Evolutionary conservation across 2,113 vertebrate genomes (phyloP), one percentile per base, ranked within the genome.

Genomic region (Perca schrenkii): DNA sequence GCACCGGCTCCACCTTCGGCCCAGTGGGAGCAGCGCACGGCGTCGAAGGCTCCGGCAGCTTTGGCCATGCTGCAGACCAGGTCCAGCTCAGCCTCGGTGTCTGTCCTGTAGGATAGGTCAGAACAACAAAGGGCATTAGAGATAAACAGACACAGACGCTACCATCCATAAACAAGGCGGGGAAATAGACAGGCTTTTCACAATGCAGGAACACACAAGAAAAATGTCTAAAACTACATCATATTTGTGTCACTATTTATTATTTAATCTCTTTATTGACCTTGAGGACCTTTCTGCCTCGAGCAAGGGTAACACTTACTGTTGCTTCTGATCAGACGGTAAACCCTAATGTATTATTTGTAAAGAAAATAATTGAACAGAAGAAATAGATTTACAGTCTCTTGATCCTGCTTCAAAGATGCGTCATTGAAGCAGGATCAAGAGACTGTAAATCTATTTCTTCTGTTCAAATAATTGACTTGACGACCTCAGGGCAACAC

Each of bases 1-100:
- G 98, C 97, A 3, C 99, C 99, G 49, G 92, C 95, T 3, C 99
- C 99, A 0, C 98, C 99, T 58, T 99, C 96, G 12, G 98, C 97
- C 99, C 99, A 99, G 94, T 99, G 98, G 73, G 94, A 96, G 88
- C 97, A 98, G 22, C 90, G 95, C 82, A 99, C 97, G 0, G 98
- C 97, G n/a, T 99, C 98, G 0, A 98, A 99, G 0, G 99, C 99
- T 60, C 98, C 98, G 0, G 97, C 96, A 43, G 95, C 95, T 93
- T 95, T 98, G 54, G 99, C 96, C 62, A 97, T 66, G n/a, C 83
- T 89, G 80, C 95, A 95, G 40, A 99, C 85, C 73, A 99, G 93
- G 54, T 97, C 95, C 86, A 98, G 91, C 54, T 99, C 99, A 1
- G 97, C 95, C 46, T 93, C 94, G 0, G 97, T 97, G 82, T 99